Percentiles rank a stretch among this genome's conserved stretches.
Conservation (phyloP, 1,140 invertebrate genomes). For the Mamestra configurata region DNA sequence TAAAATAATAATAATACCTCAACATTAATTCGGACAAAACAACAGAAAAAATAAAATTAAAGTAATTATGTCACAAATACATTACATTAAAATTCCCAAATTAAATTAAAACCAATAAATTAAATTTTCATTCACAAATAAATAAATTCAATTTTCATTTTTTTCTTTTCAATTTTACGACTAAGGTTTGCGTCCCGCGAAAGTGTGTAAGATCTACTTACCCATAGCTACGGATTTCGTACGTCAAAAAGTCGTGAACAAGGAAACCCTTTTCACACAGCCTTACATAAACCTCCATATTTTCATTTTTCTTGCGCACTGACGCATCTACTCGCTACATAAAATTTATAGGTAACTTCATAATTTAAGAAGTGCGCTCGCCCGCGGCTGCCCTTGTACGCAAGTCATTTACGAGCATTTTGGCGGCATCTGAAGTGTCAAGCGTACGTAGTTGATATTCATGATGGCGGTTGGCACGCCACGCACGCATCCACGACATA, state of each 20-base stretch:
- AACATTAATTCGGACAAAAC: too few species aligned
- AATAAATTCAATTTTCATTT: too few species aligned
- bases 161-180: too few species aligned
- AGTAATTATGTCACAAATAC: too few species aligned
- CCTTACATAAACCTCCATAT: slow-evolving; percentile 20
- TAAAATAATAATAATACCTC: too few species aligned
- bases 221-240: neutral
- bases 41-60: too few species aligned
- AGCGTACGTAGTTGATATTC: slow-evolving; percentile 51
- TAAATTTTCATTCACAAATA: too few species aligned
- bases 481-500: slow-evolving; percentile 50
- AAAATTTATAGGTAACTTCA: slow-evolving; percentile 45
- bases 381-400: slow-evolving; percentile 7
- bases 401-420: slow-evolving; percentile 45
- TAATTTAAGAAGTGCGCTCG: slow-evolving; percentile 33
- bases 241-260: neutral
- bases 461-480: slow-evolving; percentile 40
- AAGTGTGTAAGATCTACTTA: neutral
- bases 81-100: too few species aligned
- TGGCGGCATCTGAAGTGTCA: slow-evolving; percentile 50
- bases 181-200: neutral
- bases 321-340: slow-evolving; percentile 12
- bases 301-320: slow-evolving; percentile 8
- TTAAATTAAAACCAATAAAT: too few species aligned
- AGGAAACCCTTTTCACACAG: neutral